phyloP scores from a whole-genome alignment of 2,113 vertebrate species.

The Tachysurus fulvidraco region DNA sequence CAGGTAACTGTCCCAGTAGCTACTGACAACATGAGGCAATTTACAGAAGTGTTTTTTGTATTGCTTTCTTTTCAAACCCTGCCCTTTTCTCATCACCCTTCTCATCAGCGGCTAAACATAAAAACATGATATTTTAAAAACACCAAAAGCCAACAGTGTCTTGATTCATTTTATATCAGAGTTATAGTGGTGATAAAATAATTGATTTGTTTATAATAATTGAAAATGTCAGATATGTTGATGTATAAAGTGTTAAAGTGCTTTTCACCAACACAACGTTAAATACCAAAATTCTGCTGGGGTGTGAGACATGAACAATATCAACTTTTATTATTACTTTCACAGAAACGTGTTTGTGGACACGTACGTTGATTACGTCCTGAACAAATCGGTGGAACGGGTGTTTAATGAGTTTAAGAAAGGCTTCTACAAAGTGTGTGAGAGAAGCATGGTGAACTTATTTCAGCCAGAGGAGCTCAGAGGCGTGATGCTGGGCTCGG shows the following conservation, averaged over 20 bases:
- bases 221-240: too few relatives aligned
- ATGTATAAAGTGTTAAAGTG: neutral
- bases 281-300: neutral
- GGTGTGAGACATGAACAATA: neutral
- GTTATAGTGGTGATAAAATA: too few relatives aligned
- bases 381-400: constrained; percentile 76
- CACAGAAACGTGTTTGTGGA: constrained; percentile 75
- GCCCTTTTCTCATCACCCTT: too few relatives aligned
- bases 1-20: too few relatives aligned
- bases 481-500: constrained; percentile 71
- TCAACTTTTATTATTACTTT: neutral
- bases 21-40: too few relatives aligned
- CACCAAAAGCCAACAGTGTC: too few relatives aligned
- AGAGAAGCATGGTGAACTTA: constrained; percentile 64
- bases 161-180: too few relatives aligned
- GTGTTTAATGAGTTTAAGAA: constrained; percentile 76
- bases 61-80: too few relatives aligned
- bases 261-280: neutral
- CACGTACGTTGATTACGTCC: constrained; percentile 72
- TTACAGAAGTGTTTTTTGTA: too few relatives aligned
- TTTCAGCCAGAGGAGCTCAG: constrained; percentile 81
- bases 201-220: too few relatives aligned
- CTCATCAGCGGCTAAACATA: too few relatives aligned
- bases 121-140: too few relatives aligned
- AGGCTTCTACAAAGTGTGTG: constrained; percentile 81